Evolutionary conservation across 2,113 vertebrate species (phyloP).

Genomic region (Burhinus bistriatus): DNA sequence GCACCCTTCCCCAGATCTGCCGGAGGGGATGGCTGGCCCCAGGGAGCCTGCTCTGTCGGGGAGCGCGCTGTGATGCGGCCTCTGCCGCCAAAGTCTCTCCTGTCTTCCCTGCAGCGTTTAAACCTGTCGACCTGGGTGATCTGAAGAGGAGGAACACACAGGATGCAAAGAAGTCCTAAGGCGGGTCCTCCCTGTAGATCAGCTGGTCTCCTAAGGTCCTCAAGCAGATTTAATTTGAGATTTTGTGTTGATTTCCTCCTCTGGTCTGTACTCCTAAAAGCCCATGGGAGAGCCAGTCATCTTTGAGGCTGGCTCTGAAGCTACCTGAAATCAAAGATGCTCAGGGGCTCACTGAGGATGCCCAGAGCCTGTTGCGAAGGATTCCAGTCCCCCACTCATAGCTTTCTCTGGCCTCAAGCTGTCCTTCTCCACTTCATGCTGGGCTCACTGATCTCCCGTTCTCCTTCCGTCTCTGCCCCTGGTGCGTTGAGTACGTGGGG

Average conservation of each 20-base stretch:
- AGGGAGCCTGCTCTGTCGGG: neutral
- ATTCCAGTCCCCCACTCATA: neutral
- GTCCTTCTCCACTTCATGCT: neutral
- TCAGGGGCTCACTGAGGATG: neutral
- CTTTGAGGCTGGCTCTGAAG: constrained; percentile 54
- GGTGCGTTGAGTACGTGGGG: neutral
- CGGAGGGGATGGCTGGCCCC: neutral
- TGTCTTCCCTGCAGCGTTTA: constrained; percentile 30
- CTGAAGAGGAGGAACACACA: constrained; percentile 63
- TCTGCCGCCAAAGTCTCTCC: neutral
- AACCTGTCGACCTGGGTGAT: constrained; percentile 55
- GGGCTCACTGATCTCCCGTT: neutral
- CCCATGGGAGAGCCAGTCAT: neutral
- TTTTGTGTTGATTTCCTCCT: constrained; percentile 55
- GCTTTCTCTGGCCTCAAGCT: constrained; percentile 42
- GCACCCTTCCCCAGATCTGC: neutral
- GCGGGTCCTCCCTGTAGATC: neutral
- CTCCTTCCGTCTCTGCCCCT: neutral
- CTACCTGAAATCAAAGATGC: constrained; percentile 17
- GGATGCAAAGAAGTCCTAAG: constrained; percentile 58
- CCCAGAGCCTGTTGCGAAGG: constrained; percentile 16
- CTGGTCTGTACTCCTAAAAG: constrained; percentile 48
- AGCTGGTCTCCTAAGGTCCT: constrained; percentile 28
- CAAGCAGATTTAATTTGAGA: constrained; percentile 61
- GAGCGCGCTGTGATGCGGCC: neutral